These are phyloP conservation scores for Drosophila insularis DNA, from an alignment of 1,140 invertebrate species.

Conservation along the genomic window DNA sequence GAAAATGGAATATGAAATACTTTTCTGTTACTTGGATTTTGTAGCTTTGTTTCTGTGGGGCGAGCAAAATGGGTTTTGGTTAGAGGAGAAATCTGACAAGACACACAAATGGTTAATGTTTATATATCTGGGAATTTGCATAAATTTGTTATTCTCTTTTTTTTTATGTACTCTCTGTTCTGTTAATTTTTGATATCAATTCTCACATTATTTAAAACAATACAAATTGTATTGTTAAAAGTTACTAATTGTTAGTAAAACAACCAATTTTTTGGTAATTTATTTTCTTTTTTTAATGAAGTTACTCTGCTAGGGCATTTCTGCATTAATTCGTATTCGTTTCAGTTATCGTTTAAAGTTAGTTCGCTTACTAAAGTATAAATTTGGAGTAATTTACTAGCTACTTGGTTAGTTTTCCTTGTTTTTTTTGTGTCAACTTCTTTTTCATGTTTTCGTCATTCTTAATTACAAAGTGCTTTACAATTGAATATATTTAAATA, in stretches of 20 bases:
- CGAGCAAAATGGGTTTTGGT: constrained; percentile 37
- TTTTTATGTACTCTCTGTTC: background rate
- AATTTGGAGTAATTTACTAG: constrained; percentile 74
- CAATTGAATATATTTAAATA: constrained; percentile 50
- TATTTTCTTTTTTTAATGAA: background rate
- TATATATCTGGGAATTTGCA: constrained; percentile 1
- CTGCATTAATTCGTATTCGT: constrained; percentile 13
- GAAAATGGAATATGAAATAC: constrained; percentile 58
- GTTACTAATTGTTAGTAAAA: constrained; percentile 10
- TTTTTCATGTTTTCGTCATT: constrained; percentile 18
- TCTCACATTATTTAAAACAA: constrained; percentile 3
- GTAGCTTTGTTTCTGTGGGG: constrained; percentile 18
- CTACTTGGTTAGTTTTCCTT: constrained; percentile 50
- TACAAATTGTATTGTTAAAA: constrained; percentile 2
- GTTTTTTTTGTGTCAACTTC: constrained; percentile 28
- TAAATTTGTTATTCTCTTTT: background rate
- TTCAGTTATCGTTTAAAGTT: constrained; percentile 24
- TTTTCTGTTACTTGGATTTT: constrained; percentile 19
- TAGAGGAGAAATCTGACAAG: constrained; percentile 24
- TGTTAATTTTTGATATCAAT: constrained; percentile 4
- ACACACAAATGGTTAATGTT: constrained; percentile 22
- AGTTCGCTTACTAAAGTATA: constrained; percentile 50
- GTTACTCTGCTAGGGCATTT: background rate
- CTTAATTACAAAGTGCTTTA: constrained; percentile 48
- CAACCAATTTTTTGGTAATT: constrained; percentile 3